A percentile compares a stretch with the other conserved stretches of the same genome.
Conservation (phyloP, 2,797 vertebrate species). For the Pseudocheirus occidentalis region DNA sequence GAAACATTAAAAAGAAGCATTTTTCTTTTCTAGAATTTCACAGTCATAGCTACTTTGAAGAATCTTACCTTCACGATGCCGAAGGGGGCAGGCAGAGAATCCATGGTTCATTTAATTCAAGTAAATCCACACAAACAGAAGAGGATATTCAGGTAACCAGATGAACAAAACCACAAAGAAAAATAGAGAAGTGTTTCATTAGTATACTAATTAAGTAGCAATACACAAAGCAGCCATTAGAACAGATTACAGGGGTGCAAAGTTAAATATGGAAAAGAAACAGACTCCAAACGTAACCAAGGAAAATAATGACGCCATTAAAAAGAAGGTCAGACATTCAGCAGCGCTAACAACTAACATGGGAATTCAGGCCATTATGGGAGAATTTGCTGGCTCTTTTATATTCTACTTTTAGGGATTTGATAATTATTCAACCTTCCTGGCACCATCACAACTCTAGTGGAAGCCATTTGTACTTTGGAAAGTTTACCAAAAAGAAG, state of each 20-base stretch:
- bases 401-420: conserved; percentile 63
- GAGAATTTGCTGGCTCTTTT: conserved; percentile 73
- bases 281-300: conserved; percentile 50
- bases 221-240: conserved; percentile 61
- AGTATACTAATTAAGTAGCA: conserved; percentile 69
- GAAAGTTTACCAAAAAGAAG: conserved; percentile 8
- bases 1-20: conserved; percentile 17
- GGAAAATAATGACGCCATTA: conserved; percentile 68
- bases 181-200: conserved; percentile 28
- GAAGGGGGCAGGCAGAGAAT: conserved; percentile 58
- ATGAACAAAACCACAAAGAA: conserved; percentile 29
- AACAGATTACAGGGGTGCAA: conserved; percentile 55
- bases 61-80: conserved; percentile 13
- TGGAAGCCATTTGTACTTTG: background rate
- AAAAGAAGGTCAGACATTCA: conserved; percentile 72
- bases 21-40: conserved; percentile 11
- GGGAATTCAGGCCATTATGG: conserved; percentile 61
- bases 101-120: background rate
- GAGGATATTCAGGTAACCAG: conserved; percentile 47
- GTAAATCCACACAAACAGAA: background rate
- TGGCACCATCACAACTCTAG: background rate
- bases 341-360: conserved; percentile 63
- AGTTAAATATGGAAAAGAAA: conserved; percentile 70
- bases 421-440: conserved; percentile 70
- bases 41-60: background rate